phyloP scores from a whole-genome alignment of 2,797 vertebrate genomes.

The Sylvia borin region DNA sequence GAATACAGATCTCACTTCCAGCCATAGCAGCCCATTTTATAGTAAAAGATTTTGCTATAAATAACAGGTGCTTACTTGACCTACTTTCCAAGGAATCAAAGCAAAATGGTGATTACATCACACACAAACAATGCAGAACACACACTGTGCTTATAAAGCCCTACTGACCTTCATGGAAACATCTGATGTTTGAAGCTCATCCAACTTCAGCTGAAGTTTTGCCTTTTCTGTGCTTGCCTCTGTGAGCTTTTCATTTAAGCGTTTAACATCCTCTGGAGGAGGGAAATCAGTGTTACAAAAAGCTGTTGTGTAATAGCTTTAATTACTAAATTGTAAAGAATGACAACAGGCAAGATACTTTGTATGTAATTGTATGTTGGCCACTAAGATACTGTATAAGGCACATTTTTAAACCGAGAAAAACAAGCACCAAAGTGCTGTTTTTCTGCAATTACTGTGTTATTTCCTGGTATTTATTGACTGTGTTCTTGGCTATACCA shows the following conservation, averaged over 20 bases:
- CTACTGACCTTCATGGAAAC: slow-evolving; percentile 89
- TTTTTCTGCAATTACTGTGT: background rate
- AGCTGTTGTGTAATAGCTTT: background rate
- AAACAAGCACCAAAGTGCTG: background rate
- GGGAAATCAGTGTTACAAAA: background rate
- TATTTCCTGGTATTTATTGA: background rate
- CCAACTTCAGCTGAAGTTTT: slow-evolving; percentile 88
- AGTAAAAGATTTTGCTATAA: background rate
- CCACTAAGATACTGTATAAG: background rate
- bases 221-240: slow-evolving; percentile 87
- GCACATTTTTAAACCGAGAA: background rate
- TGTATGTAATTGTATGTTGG: background rate
- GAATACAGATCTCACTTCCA: background rate
- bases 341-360: background rate
- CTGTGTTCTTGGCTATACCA: slow-evolving; percentile 75
- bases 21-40: background rate
- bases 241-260: slow-evolving; percentile 88
- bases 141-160: background rate
- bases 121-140: background rate
- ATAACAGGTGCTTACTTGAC: background rate
- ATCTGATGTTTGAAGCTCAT: slow-evolving; percentile 92
- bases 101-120: background rate
- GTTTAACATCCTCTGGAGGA: slow-evolving; percentile 88
- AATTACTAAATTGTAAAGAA: background rate
- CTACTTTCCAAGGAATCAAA: background rate